Base-by-base conservation (phyloP, 2,888 invertebrate genomes). In the Machimus rusticus region DNA sequence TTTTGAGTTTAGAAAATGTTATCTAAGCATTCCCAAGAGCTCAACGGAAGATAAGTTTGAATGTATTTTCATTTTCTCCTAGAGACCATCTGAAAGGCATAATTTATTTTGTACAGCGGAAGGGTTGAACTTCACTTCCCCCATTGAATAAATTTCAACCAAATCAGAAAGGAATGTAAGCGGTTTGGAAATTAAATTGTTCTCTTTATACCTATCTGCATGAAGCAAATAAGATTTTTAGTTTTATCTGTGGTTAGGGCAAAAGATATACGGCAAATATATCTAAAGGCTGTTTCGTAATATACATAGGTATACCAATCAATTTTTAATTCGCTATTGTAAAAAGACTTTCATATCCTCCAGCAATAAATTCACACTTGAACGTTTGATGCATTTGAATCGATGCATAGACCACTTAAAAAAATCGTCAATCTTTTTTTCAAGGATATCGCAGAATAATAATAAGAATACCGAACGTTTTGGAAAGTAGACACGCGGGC, bases 81-180 rank as follows among this genome's bases (percentile, higher is more conserved):
- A 5, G 43, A 51, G 79, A 23, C 14, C 19, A 23, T 43, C n/a
- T 46, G 31, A 46, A 51, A 28, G 79, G 51, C 28, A 79, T 51
- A 79, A 79, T 79, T 79, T 79, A 79, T 79, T 43, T 79, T 43
- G 51, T 79, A 79, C 79, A 79, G 79, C 79, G 46, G 79, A 79
- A 79, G 79, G 79, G 79, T 79, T 79, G 79, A 79, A 46, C 79
- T 79, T 79, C 28, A 31, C 46, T 79, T 79, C 79, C 79, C 19
- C 37, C 46, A 28, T 79, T 46, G 28, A 79, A 79, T 79, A 79
- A 79, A 79, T 79, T 51, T 79, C 79, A 6, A 14, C 43, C 31
- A 79, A 79, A 46, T 12, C 28, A 46, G 31, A 46, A 51, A 5
- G 12, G 8, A 37, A 28, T 23, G 28, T 79, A 28, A 46, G 14